Evolutionary conservation across 2,113 vertebrate genomes (phyloP).

Genomic region (Silurus asotus): DNA sequence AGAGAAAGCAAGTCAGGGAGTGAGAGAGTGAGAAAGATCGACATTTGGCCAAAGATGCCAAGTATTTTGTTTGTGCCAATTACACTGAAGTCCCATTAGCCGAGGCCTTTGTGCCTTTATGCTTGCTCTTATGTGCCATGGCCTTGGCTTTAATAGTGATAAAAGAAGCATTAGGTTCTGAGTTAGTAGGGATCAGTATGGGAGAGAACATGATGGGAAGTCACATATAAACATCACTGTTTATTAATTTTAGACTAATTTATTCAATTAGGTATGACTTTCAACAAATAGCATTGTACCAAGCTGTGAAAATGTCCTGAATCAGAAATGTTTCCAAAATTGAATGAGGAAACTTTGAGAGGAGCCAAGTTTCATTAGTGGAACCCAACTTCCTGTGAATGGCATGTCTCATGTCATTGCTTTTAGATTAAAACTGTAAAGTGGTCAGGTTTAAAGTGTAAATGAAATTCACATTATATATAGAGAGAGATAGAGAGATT

Average conservation of each 20-base stretch:
- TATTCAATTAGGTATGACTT: background rate
- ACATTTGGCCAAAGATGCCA: constrained; percentile 55
- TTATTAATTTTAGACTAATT: background rate
- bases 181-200: constrained; percentile 20
- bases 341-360: background rate
- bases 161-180: constrained; percentile 34
- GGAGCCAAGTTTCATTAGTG: background rate
- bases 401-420: background rate
- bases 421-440: background rate
- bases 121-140: constrained; percentile 39
- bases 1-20: constrained; percentile 20
- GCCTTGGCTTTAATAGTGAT: constrained; percentile 17
- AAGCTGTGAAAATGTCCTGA: background rate
- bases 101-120: constrained; percentile 47
- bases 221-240: constrained; percentile 9
- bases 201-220: background rate
- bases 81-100: constrained; percentile 50
- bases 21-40: constrained; percentile 15
- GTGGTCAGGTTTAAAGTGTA: background rate
- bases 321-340: background rate
- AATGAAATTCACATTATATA: background rate
- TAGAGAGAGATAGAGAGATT: background rate
- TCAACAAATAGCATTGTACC: constrained; percentile 2
- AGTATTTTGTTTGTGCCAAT: constrained; percentile 54
- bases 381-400: background rate